These are phyloP conservation scores for Neoascia interrupta DNA, from an alignment of 2,888 invertebrate genomes.

Conservation along the genomic window DNA sequence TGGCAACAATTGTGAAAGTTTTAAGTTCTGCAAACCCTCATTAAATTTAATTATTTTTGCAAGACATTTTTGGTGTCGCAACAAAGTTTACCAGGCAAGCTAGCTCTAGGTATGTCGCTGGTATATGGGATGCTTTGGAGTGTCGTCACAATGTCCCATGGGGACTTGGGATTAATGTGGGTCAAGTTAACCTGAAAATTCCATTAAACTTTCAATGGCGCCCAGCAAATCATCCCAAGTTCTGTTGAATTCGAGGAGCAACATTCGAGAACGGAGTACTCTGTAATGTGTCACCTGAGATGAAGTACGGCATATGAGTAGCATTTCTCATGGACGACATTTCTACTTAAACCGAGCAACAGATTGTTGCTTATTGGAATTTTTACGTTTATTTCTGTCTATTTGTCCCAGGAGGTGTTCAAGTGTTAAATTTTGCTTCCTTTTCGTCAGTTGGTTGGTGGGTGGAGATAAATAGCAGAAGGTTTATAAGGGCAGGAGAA, in stretches of 20 bases:
- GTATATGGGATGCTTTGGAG: too few relatives aligned
- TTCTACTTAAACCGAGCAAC: too few relatives aligned
- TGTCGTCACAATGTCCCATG: too few relatives aligned
- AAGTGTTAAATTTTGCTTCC: not conserved
- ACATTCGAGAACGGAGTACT: too few relatives aligned
- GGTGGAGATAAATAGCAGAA: slow-evolving; percentile 5
- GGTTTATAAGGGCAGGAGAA: not conserved
- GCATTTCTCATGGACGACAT: too few relatives aligned
- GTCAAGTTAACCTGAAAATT: not conserved
- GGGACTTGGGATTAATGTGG: not conserved
- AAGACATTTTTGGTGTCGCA: slow-evolving; percentile 8
- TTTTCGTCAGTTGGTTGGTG: not conserved
- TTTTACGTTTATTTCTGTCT: slow-evolving; percentile 15
- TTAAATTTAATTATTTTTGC: slow-evolving; percentile 52
- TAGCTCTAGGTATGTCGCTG: too few relatives aligned
- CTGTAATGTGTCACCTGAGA: too few relatives aligned
- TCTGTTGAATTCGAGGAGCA: too few relatives aligned
- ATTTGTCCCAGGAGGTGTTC: slow-evolving; percentile 15
- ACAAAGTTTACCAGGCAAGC: too few relatives aligned
- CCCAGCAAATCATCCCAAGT: too few relatives aligned
- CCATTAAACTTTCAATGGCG: not conserved
- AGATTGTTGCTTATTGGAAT: slow-evolving; percentile 1
- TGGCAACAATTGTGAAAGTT: slow-evolving; percentile 18
- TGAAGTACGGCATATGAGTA: too few relatives aligned
- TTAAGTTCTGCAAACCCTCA: slow-evolving; percentile 31